Percentiles rank a stretch among this genome's conserved stretches.
phyloP scores from a whole-genome alignment of 2,113 vertebrate species.

The Daubentonia madagascariensis region DNA sequence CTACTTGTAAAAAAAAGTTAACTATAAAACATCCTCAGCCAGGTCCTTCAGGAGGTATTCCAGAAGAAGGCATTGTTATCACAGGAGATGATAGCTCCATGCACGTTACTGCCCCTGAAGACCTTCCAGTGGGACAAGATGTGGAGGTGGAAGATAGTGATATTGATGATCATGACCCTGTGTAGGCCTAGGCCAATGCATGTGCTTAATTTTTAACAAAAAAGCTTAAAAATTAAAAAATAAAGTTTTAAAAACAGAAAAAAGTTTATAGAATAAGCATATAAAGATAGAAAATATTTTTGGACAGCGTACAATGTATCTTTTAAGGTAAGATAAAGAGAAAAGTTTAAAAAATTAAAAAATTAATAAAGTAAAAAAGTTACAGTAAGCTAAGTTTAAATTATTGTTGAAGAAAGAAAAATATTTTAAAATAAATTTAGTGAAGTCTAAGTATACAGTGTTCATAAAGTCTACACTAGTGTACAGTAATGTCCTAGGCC shows the following conservation, averaged over 20 bases:
- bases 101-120: neutral
- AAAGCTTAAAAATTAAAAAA: neutral
- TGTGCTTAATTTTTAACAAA: neutral
- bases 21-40: neutral
- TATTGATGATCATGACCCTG: neutral
- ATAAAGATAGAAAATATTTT: neutral
- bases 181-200: neutral
- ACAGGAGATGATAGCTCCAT: neutral
- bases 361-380: neutral
- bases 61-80: neutral
- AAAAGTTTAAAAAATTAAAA: neutral
- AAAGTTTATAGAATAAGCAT: neutral
- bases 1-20: neutral
- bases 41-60: neutral
- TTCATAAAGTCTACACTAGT: neutral
- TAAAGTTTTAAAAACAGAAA: neutral
- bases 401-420: neutral
- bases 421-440: neutral
- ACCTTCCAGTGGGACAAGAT: neutral
- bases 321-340: neutral
- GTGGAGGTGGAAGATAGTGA: neutral
- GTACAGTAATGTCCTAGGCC: neutral
- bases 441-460: neutral
- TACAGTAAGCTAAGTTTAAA: neutral
- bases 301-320: neutral